These are phyloP conservation scores for Entomobrya proxima DNA, from an alignment of 2,888 invertebrate species.

Conservation along the genomic window DNA sequence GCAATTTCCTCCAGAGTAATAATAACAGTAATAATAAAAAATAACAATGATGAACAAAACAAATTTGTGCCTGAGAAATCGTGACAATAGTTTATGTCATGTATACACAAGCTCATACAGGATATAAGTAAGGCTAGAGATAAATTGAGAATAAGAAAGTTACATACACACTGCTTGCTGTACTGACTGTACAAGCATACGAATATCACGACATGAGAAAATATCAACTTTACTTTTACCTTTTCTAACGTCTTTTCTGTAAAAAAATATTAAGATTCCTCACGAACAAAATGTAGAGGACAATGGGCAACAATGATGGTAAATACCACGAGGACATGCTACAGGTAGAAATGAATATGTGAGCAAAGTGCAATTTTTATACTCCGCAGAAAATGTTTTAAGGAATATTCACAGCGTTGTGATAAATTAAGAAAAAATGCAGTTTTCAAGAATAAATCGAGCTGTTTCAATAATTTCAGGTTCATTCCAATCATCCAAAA, in stretches of 20 bases:
- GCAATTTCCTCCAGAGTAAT: slow-evolving; percentile 67
- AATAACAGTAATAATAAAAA: slow-evolving; percentile 69
- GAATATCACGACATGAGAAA: slow-evolving; percentile 48
- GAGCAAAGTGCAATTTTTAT: too few species aligned
- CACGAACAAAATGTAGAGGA: slow-evolving; percentile 18
- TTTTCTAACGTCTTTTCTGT: slow-evolving; percentile 21
- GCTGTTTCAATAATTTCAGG: not conserved
- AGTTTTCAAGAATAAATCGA: too few species aligned
- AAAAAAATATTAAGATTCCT: slow-evolving; percentile 43
- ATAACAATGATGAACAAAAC: slow-evolving; percentile 67
- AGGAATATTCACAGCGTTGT: too few species aligned
- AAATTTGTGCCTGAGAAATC: slow-evolving; percentile 67
- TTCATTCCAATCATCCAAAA: not conserved
- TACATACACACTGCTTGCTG: too few species aligned
- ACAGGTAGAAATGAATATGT: too few species aligned
- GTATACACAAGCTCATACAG: not conserved
- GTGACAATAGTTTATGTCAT: slow-evolving; percentile 59
- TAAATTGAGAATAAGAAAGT: slow-evolving; percentile 18
- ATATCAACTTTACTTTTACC: not conserved
- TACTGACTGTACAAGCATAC: not conserved
- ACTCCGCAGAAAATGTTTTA: too few species aligned
- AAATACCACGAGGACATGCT: too few species aligned
- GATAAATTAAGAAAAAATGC: too few species aligned
- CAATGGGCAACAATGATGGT: not conserved
- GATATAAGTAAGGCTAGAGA: not conserved